Evolutionary conservation across 2,797 vertebrate species (phyloP).

Genomic region (Perdix hodgsoniae): DNA sequence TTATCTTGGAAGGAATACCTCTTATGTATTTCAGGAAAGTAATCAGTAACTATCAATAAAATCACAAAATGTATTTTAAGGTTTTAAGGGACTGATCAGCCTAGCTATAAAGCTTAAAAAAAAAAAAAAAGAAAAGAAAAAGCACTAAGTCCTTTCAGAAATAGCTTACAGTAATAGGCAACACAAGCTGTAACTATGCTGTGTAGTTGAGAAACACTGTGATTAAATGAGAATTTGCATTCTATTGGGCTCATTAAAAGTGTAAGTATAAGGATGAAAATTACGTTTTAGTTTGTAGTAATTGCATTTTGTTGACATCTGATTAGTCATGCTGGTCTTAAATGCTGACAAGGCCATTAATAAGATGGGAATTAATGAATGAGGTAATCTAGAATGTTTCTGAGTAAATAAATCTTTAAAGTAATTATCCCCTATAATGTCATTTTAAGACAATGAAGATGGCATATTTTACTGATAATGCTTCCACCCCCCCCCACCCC

Average conservation of each 20-base stretch:
- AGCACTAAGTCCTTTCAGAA: neutral
- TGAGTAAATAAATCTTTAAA: constrained; percentile 51
- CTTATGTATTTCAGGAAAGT: neutral
- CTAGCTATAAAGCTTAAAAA: neutral
- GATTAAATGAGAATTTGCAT: constrained; percentile 24
- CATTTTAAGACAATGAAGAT: neutral
- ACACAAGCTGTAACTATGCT: neutral
- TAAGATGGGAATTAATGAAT: constrained; percentile 58
- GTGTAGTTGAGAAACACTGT: neutral
- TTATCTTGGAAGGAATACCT: neutral
- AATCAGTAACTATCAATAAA: neutral
- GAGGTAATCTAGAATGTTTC: constrained; percentile 31
- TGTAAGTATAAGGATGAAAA: constrained; percentile 35
- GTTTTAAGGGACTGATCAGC: neutral
- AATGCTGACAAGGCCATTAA: constrained; percentile 47
- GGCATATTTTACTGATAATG: neutral
- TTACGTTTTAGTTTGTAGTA: constrained; percentile 48
- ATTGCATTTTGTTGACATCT: constrained; percentile 61
- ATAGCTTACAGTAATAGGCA: neutral
- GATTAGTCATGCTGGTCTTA: constrained; percentile 60
- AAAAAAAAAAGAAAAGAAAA: neutral
- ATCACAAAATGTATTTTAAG: neutral
- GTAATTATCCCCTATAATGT: constrained; percentile 22
- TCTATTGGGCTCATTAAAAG: constrained; percentile 52
- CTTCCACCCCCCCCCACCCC: no score